Evolutionary conservation across 2,113 vertebrate genomes (phyloP).

Genomic region (Phaethornis superciliosus): DNA sequence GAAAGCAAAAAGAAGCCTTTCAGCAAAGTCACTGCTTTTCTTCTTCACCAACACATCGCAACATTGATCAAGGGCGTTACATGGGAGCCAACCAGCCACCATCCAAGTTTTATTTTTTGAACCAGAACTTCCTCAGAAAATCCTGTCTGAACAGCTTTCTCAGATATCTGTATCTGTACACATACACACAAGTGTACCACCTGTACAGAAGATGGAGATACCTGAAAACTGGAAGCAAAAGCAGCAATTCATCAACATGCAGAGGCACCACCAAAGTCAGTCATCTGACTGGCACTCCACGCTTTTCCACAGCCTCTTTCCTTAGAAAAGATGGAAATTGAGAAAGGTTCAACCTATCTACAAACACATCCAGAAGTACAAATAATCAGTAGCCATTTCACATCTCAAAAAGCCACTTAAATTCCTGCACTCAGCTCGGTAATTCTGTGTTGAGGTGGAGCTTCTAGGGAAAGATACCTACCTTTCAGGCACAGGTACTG

Average conservation of each 20-base stretch:
- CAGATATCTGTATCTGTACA: rapidly evolving
- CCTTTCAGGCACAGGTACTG: neutral
- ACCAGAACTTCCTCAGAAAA: neutral
- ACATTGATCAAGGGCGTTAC: neutral
- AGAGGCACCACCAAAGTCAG: neutral
- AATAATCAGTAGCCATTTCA: neutral
- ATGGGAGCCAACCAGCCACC: rapidly evolving
- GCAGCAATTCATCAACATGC: neutral
- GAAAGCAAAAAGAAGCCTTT: neutral
- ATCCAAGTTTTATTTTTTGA: neutral
- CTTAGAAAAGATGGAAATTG: neutral
- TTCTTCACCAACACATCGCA: neutral
- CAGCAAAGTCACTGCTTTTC: neutral
- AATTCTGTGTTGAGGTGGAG: neutral
- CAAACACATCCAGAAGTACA: neutral
- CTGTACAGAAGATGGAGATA: neutral
- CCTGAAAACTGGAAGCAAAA: neutral
- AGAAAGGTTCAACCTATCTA: neutral
- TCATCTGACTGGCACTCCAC: neutral
- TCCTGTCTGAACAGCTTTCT: neutral
- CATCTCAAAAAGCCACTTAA: neutral
- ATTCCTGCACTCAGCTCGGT: neutral
- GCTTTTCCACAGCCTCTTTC: neutral
- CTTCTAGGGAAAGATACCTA: neutral
- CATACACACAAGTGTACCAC: rapidly evolving